Base-by-base conservation (phyloP, 23 tunicate species). In the Botrylloides violaceus region DNA sequence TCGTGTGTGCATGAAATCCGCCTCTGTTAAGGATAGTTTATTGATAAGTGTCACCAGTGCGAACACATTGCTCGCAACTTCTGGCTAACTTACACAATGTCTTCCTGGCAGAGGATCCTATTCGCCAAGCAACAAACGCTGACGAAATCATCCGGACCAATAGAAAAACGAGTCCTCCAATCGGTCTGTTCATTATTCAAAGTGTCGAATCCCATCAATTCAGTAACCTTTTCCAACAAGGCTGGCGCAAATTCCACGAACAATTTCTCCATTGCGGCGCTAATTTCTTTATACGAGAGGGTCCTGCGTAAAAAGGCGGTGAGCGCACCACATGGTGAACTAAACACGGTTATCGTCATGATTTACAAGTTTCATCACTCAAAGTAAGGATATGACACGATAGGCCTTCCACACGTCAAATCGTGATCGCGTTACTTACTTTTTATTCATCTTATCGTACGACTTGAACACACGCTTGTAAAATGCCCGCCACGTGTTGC, bases 171-270 rank as follows among this genome's bases (percentile, higher is more conserved):
- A 12, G 58, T 49, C 19, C 79, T 66, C 93, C 93, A 85, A 21
- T 68, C 74, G 64, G 34, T 30, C 6, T 53, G 18, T 36, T 36
- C 32, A 29, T 71, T 29, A 2, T 72, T 48, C 2, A 28, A 7
- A 26, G 84, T 76, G 50, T 80, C 95, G 35, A 76, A 59, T 18
- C 86, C 95, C 86, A 80, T 49, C 20, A 87, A 57, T 50, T 65
- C 58, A 12, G 76, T 36, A 50, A 76, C 79, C 68, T 78, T 70
- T 57, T 71, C 66, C 29, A 87, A 49, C 1, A 87, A 70, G 2
- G 95, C 85, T 27, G 59, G 64, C 34, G 95, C 82, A 24, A 87
- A 79, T 64, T 87, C 95, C 31, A 87, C 95, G 64, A 87, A 87
- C 21, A 87, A 66, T 22, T 71, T 64, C 62, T 87, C 95, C 95